Conservation (phyloP, 2,888 invertebrate species). For the Cephus nigrinus region DNA sequence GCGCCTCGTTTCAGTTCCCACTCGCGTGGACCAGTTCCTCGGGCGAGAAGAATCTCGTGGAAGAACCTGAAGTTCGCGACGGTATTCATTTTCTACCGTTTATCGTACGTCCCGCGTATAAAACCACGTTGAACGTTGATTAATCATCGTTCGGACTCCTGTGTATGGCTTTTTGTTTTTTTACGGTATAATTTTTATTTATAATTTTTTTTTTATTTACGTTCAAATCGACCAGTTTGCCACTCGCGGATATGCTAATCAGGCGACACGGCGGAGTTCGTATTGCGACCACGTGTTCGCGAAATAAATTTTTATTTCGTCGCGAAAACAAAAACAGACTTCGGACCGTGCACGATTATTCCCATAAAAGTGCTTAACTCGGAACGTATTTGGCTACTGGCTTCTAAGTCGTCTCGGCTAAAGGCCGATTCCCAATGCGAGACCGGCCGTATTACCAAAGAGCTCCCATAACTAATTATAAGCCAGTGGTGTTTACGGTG, state of each 20-base stretch:
- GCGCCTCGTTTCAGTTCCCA: neutral
- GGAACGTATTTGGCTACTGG: neutral
- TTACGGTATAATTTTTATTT: neutral
- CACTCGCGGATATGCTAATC: neutral
- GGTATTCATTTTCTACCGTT: neutral
- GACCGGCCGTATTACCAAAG: neutral
- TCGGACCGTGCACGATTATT: neutral
- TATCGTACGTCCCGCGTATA: neutral
- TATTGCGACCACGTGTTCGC: neutral
- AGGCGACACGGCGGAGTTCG: neutral
- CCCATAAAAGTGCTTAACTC: neutral
- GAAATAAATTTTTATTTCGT: neutral
- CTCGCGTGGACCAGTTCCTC: neutral
- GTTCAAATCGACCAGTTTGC: neutral
- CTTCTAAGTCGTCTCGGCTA: neutral
- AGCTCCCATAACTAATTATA: neutral
- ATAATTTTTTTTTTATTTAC: rapidly evolving
- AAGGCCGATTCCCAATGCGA: neutral
- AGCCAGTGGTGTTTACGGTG: neutral
- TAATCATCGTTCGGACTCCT: neutral
- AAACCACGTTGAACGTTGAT: neutral
- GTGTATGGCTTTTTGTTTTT: neutral
- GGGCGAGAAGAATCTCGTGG: neutral
- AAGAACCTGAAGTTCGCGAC: neutral
- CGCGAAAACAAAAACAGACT: neutral